Evolutionary conservation across 2,797 vertebrate genomes (phyloP), one percentile per base, ranked within the genome.

Genomic region (Coregonus suidteri): DNA sequence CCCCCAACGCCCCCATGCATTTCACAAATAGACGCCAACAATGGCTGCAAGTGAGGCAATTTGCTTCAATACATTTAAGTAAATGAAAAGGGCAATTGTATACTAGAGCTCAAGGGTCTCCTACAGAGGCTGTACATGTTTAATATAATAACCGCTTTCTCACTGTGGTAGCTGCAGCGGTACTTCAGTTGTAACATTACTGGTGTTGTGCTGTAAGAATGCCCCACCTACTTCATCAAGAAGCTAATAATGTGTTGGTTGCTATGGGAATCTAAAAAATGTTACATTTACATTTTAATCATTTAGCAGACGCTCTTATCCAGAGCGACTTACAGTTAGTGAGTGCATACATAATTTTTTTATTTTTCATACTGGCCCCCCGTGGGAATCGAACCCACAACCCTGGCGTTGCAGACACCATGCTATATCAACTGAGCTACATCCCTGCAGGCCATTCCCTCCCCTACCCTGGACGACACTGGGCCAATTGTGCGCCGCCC

Each of bases 121-220:
- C 37, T 70, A 41, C 18, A 25, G 20, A 69, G 34, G 16, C 67
- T 41, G n/a, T 41, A 41, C 34, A 25, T 70, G 66, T 37, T 68
- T 37, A 68, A 68, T 37, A 68, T 37, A 14, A 35, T 16, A 18
- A 68, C 31, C 31, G 15, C 14, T 37, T 68, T 9, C 18, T 68
- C 34, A 16, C 34, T 67, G 30, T 30, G 31, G 66, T 67, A 67
- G 66, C 34, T 67, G 6, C 64, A 59, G 18, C 64, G 14, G 16
- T 9, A 53, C 11, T 56, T 30, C 25, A 34, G 30, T 9, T 56
- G 71, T 73, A 9, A 73, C 52, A 56, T 20, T 6, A 14, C 15
- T 41, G 68, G 52, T 73, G 51, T 18, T 34, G 71, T 54, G 71
- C 71, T 56, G 71, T 73, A 73, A 54, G 47, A 73, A 18, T 9